Percentiles rank a stretch among this genome's conserved stretches.
Conservation (phyloP, 1,140 invertebrate genomes). For the Drosophila orosa region DNA sequence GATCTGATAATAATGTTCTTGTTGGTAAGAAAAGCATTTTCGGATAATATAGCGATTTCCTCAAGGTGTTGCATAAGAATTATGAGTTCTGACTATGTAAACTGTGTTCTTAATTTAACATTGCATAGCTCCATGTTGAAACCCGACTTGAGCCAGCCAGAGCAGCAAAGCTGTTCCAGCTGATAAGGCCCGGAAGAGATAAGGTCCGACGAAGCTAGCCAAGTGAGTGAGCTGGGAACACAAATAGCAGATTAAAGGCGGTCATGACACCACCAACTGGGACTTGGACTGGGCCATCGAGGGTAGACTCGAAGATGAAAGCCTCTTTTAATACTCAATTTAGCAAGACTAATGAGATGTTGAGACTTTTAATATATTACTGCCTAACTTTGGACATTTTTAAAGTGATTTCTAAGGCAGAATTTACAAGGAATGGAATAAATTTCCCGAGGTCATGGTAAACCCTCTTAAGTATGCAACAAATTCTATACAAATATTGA, state of each 20-base stretch:
- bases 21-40: background rate
- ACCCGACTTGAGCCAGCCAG: conserved; percentile 5
- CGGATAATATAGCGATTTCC: background rate
- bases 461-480: background rate
- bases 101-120: conserved; percentile 9
- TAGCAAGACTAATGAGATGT: no score
- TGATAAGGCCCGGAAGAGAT: conserved; percentile 44
- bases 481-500: background rate
- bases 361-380: no score
- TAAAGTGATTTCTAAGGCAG: no score
- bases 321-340: background rate
- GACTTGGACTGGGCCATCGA: conserved; percentile 4
- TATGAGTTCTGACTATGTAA: background rate
- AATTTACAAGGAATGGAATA: no score
- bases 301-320: background rate
- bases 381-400: no score
- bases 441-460: no score
- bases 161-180: conserved; percentile 12
- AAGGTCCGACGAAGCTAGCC: conserved; percentile 6
- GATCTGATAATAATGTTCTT: background rate
- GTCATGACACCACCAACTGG: conserved; percentile 23
- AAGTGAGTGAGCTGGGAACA: conserved; percentile 7
- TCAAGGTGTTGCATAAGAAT: conserved; percentile 2
- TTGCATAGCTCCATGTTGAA: conserved; percentile 13
- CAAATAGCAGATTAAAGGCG: conserved; percentile 12